Base-by-base conservation (phyloP, 1,140 invertebrate species). In the Oncopeltus fasciatus region DNA sequence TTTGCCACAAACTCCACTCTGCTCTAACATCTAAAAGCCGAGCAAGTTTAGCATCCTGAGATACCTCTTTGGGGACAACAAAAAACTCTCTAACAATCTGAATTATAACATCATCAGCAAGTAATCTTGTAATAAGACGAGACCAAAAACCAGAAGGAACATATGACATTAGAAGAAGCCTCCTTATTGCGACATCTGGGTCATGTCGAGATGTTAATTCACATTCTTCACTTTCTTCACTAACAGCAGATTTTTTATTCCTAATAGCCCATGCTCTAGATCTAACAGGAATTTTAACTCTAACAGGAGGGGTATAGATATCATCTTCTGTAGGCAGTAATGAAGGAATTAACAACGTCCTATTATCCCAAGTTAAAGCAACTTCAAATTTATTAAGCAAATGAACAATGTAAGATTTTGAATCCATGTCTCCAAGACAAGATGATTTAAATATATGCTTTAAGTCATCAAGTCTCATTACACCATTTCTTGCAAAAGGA, bases 101-200 rank as follows among this genome's bases (percentile, higher is more conserved):
- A 1, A 88, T 81, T 26, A 94, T 84, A 12, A 84, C 79, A 66
- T 93, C 87, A 72, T 98, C 95, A 0, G 92, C 92, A 26, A 98
- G 73, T 56, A 98, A 84, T 21, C 95, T 76, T 0, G 93, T 93
- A 14, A 95, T 92, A 2, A 99, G 78, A 11, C 95, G 77, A 0
- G 95, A 90, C 96, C 95, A 98, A 74, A 99, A 99, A 0, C 96
- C 96, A 67, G 90, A 90, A 0, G 96, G 96, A 71, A 98, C 92
- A 74, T 98, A 99, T 0, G 94, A 94, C 81, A 98, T 88, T 1
- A 94, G 74, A 2, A 94, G 74, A 27, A 94, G 73, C 9, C 92
- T 74, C 0, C 83, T 79, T 11, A 87, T 78, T 0, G 81, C 76
- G 16, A 75, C 76, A 29, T 80, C 79, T 0, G 77, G 74, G 53